Base-by-base conservation (phyloP, 2,797 vertebrate genomes). In the Heterohyrax brucei region DNA sequence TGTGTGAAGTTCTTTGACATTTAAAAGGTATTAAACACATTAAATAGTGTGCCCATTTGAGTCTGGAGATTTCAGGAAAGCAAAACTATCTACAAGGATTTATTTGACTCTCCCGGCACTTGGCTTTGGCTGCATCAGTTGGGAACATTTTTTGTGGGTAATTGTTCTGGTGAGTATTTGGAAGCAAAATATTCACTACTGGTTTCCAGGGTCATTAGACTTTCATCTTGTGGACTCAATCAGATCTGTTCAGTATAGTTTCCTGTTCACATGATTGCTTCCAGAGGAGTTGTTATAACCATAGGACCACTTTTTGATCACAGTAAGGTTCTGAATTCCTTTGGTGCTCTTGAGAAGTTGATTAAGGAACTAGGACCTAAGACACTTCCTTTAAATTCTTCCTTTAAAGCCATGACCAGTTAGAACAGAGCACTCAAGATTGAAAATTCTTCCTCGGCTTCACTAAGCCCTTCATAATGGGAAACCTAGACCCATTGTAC, bases 141-240 rank as follows among this genome's bases (percentile, higher is more conserved):
- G 59, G 66, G 82, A 92, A 18, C 2, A 7, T 86, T 83, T 86
- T 86, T 21, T 68, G 21, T 64, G 39, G 18, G 28, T 10, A 93
- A n/a, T 73, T 89, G 21, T 73, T 18, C 7, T 59, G 21, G 5
- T 61, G 4, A 53, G 28, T 94, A 82, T 87, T 89, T 94, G 80
- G 26, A 94, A 87, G 10, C 56, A 92, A 86, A 91, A 8, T 10
- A 5, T 87, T 0, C n/a, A 77, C 53, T 80, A 83, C 84, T 48
- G 62, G 66, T 92, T 87, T 72, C 62, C 56, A 83, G 82, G 26
- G 82, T 83, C 56, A 78, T 86, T 94, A 86, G 56, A 75, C 46
- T 78, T 92, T 72, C 28, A 78, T 73, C 26, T 48, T 59, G 46
- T 64, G 39, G 5, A 13, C 7, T 75, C 44, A 62, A 22, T 48